Evolutionary conservation across 2,888 invertebrate species (phyloP), one percentile per base, ranked within the genome.

Genomic region (Clitarchus hookeri): DNA sequence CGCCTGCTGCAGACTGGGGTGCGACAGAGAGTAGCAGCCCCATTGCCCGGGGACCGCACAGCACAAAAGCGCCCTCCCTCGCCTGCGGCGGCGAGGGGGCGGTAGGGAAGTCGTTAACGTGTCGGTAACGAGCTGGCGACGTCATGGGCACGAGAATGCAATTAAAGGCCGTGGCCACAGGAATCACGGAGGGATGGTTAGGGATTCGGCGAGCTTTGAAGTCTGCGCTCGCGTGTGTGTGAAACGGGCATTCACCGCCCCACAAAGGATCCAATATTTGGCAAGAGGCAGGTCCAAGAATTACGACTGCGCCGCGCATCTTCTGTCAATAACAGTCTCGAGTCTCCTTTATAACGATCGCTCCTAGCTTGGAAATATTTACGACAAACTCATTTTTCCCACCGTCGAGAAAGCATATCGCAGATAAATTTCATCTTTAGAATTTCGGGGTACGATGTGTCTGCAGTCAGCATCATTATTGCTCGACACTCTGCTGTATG

Each of bases 121-220:
- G 65, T 65, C 65, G 65, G 65, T 65, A 65, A 65, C 65, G 65
- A 65, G 65, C 65, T 65, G n/a, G 65, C 65, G n/a, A 65, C 65
- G 65, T 65, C 65, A 65, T 19, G 65, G 65, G 65, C 8, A n/a
- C 65, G 23, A 65, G 65, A 65, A 65, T 65, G 65, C 65, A 65
- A 65, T 65, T 65, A 65, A 65, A 65, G 65, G 19, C 65, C 65
- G 65, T n/a, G 65, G 65, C 23, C 65, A n/a, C 65, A 65, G 65
- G 65, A 65, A 65, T 65, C 65, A 65, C 23, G 65, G 65, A 65
- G 65, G 65, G 65, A 65, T 16, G 48, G 11, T 16, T 48, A 65
- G 65, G 65, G n/a, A n/a, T 65, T 65, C 65, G 65, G 65, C 65
- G 65, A 65, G 65, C 65, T 65, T 65, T 65, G 65, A 65, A 23